A percentile compares a stretch with the other conserved stretches of the same genome.
These are phyloP conservation scores for Zosterops japonicus DNA, from an alignment of 2,113 vertebrate species.

Conservation along the genomic window DNA sequence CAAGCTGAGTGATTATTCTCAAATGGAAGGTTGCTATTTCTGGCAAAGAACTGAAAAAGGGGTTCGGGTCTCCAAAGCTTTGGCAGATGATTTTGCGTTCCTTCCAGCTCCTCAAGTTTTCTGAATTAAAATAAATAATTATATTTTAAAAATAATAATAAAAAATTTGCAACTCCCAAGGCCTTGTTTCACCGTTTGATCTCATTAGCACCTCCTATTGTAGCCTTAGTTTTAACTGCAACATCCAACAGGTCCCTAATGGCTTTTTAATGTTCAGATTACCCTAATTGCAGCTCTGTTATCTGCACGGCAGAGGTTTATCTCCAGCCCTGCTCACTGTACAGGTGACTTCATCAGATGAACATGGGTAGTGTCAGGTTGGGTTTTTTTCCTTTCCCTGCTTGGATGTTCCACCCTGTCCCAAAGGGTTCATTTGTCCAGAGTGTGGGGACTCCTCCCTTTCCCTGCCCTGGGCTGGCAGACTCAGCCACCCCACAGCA, in stretches of 20 bases:
- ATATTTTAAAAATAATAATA: not conserved
- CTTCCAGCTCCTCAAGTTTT: not conserved
- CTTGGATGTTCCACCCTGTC: not conserved
- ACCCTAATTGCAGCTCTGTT: slow-evolving; percentile 14
- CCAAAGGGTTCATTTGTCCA: not conserved
- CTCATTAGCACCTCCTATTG: not conserved
- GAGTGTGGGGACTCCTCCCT: rapidly evolving
- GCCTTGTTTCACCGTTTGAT: not conserved
- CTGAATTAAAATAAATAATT: not conserved
- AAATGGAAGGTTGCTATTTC: not conserved
- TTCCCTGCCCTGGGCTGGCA: not conserved
- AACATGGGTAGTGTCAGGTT: not conserved
- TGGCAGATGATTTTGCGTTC: not conserved
- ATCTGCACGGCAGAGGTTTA: slow-evolving; percentile 4
- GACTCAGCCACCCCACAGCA: too few relatives aligned
- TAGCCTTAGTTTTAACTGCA: not conserved
- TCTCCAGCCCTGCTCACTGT: not conserved
- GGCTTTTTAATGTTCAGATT: not conserved
- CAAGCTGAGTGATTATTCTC: not conserved
- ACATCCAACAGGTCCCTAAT: not conserved
- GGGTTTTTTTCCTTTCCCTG: not conserved
- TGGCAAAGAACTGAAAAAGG: not conserved
- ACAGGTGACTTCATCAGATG: not conserved
- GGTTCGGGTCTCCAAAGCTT: not conserved
- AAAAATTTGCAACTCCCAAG: not conserved